Evolutionary conservation across 1,140 invertebrate genomes (phyloP), one percentile per base, ranked within the genome.

Genomic region (Drosophila ananassae): DNA sequence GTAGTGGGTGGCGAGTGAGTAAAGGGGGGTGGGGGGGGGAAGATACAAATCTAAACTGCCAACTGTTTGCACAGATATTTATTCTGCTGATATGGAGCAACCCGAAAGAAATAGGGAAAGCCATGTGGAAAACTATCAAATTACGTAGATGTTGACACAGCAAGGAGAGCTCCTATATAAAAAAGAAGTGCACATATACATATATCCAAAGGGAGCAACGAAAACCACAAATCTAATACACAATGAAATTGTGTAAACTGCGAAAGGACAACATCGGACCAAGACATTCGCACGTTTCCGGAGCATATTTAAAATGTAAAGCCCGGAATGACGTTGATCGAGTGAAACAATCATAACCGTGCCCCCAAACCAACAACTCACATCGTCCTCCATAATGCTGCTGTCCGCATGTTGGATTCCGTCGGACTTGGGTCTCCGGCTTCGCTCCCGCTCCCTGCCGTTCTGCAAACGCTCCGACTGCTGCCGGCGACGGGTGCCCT

Each of bases 311-410:
- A 75, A 76, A 80, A 69, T 64, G 73, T 73, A 73, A 84, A 62
- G 75, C 74, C 47, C 46, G 44, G 50, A 69, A 60, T 55, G 37
- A 71, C 66, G 61, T 77, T 51, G 63, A 61, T 67, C 60, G 55
- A 77, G 52, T 71, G 58, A 32, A 37, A 62, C 55, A 75, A 64
- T 48, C 73, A 77, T 53, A 76, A 77, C 54, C 41, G 21, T 10
- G 21, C 44, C 17, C 17, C 41, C 6, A 21, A 32, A 17, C 4
- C n/a, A 21, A 32, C 9, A 56, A 80, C 77, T 79, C 73, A 91
- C 90, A 79, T 91, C 87, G 68, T 92, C 90, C 50, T 92, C 91
- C 89, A 92, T 90, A 46, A 91, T 89, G 68, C 82, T 90, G 78
- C 90, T 90, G 34, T 91, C 90, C 55, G 79, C 79, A 89, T 93